Conservation (phyloP, 1,140 invertebrate genomes). For the Caenorhabditis remanei region DNA sequence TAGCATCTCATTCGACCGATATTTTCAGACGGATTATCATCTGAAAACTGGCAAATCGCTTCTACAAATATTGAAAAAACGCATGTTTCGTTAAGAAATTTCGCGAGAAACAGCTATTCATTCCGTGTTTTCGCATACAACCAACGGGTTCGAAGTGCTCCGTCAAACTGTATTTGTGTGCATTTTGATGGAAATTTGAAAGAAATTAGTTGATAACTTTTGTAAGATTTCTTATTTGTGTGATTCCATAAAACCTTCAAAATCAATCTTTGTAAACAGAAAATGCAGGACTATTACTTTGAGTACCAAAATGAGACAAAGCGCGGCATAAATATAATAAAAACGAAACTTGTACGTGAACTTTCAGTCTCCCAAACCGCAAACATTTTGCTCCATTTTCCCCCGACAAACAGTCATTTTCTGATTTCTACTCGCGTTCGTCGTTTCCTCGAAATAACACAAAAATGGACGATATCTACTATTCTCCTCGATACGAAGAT, state of each 20-base stretch:
- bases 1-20: too few species aligned
- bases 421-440: constrained; percentile 4
- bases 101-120: constrained; percentile 29
- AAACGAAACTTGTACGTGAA: too few species aligned
- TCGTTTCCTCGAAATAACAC: neutral
- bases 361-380: too few species aligned
- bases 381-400: too few species aligned
- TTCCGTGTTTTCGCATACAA: constrained; percentile 41
- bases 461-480: constrained; percentile 41
- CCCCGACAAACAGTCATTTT: neutral
- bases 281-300: too few species aligned
- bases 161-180: neutral
- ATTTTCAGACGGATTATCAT: neutral
- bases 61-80: constrained; percentile 39
- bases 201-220: neutral
- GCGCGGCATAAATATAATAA: too few species aligned
- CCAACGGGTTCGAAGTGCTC: constrained; percentile 34
- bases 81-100: constrained; percentile 26
- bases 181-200: constrained; percentile 15
- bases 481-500: constrained; percentile 39
- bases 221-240: too few species aligned
- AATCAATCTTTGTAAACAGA: too few species aligned
- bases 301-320: too few species aligned
- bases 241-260: too few species aligned
- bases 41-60: constrained; percentile 35